Base-by-base conservation (phyloP, 2,888 invertebrate species). In the Dolichomitus sp. region DNA sequence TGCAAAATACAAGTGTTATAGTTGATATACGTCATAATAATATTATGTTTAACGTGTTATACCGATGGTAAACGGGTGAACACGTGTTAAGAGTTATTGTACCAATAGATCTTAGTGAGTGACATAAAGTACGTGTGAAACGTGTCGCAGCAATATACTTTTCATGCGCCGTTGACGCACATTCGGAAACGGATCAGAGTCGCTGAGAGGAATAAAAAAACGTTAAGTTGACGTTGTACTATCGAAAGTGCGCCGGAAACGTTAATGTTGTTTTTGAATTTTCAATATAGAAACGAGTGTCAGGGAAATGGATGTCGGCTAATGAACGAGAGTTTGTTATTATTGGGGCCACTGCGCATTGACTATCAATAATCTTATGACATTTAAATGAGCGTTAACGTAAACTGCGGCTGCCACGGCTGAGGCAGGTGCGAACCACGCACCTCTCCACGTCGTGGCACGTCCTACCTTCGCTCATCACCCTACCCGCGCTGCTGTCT, bases 391-490 rank as follows among this genome's bases (percentile, higher is more conserved):
- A 48, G 37, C 37, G 42, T 40, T 17, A 50, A 61, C 19, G 30
- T 37, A 19, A 70, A 48, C 50, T 12, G 30, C 50, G 61, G 42
- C 7, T 77, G 69, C 61, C 75, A 59, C 77, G 50, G 14, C 48
- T 50, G 63, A 59, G 61, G 57, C 59, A 61, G 69, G 70, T 70
- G 77, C 63, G 33, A 63, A 30, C 42, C 33, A 50, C n/a, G 68
- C 69, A 70, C 59, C 77, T 69, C 61, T 61, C 61, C 54, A 45
- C 75, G 66, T 42, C 75, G 75, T 75, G 75, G 66, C 75, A n/a
- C 65, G 74, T 74, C 52, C 54, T 74, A 65, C 65, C 65, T 14
- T 52, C 54, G 61, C 50, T 73, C 14, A 70, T 63, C 59, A 70
- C 48, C 45, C 48, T 37, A 48, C 61, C 48, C 73, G 33, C 73